A percentile compares a stretch with the other conserved stretches of the same genome.
phyloP scores from a whole-genome alignment of 1,140 invertebrate genomes.

The Zaprionus capensis region DNA sequence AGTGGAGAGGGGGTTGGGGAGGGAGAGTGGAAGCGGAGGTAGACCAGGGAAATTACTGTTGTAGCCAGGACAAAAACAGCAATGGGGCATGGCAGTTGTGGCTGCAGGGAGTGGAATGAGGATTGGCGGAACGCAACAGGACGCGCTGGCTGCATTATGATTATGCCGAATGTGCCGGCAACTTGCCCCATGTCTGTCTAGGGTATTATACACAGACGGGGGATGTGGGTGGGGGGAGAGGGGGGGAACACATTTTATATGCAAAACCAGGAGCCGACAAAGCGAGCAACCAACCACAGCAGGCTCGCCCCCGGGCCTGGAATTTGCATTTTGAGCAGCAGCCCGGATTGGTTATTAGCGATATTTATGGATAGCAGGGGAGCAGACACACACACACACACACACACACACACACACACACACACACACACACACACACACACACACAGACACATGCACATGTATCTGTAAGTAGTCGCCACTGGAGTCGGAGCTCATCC shows the following conservation, averaged over 20 bases:
- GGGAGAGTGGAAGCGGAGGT: neutral
- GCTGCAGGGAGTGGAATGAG: conserved; percentile 2
- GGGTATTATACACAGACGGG: neutral
- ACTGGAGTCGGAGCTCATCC: conserved; percentile 11
- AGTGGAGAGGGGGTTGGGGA: neutral
- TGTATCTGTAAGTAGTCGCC: conserved; percentile 19
- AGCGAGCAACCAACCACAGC: conserved; percentile 31
- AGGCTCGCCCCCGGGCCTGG: conserved; percentile 19
- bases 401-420: neutral
- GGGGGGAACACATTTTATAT: conserved; percentile 69
- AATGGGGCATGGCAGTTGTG: conserved; percentile 3
- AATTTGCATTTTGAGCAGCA: conserved; percentile 80
- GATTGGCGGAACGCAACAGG: neutral
- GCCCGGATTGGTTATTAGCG: conserved; percentile 78
- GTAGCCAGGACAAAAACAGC: conserved; percentile 9
- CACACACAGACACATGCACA: neutral
- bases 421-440: neutral
- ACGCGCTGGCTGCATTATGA: conserved; percentile 65
- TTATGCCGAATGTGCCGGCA: conserved; percentile 54
- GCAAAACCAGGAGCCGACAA: conserved; percentile 49
- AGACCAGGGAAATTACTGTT: conserved; percentile 23
- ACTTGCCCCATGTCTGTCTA: conserved; percentile 16
- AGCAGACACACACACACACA: neutral
- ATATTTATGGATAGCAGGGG: conserved; percentile 73
- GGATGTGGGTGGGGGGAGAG: neutral